phyloP scores from a whole-genome alignment of 2,888 invertebrate species.

The Abscondita cerata region DNA sequence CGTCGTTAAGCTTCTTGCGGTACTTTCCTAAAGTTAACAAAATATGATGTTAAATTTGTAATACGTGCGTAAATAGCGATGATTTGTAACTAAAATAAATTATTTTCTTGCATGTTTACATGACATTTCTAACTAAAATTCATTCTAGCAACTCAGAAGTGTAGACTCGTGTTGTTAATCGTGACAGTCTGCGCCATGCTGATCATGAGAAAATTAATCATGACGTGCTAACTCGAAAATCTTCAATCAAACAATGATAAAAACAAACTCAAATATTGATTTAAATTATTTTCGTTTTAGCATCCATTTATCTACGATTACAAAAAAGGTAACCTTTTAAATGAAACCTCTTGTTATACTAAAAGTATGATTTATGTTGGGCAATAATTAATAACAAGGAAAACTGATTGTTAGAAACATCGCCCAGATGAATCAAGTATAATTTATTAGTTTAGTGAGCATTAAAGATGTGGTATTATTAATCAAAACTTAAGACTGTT shows the following conservation, averaged over 20 bases:
- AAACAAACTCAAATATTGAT: constrained; percentile 5
- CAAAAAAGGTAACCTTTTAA: neutral
- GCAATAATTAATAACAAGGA: constrained; percentile 35
- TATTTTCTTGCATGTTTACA: constrained; percentile 50
- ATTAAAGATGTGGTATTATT: constrained; percentile 24
- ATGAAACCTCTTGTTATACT: constrained; percentile 17
- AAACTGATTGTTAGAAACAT: constrained; percentile 30
- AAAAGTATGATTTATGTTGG: constrained; percentile 21
- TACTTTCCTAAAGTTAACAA: constrained; percentile 43
- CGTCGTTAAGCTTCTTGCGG: constrained; percentile 46
- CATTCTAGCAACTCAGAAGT: constrained; percentile 51
- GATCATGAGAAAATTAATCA: constrained; percentile 50
- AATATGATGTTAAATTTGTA: constrained; percentile 37
- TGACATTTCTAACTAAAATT: constrained; percentile 49
- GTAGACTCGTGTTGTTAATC: constrained; percentile 51
- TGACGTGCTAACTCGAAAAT: constrained; percentile 32
- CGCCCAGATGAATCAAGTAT: constrained; percentile 25
- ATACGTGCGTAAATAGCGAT: constrained; percentile 39
- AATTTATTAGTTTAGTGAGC: constrained; percentile 30
- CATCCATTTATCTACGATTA: constrained; percentile 9
- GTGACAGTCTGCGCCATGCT: constrained; percentile 53
- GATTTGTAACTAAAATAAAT: constrained; percentile 53
- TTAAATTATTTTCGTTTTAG: constrained; percentile 3
- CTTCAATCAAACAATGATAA: constrained; percentile 22
- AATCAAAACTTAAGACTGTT: constrained; percentile 15